Base-by-base conservation (phyloP, 2,113 vertebrate species). In the Manacus vitellinus region DNA sequence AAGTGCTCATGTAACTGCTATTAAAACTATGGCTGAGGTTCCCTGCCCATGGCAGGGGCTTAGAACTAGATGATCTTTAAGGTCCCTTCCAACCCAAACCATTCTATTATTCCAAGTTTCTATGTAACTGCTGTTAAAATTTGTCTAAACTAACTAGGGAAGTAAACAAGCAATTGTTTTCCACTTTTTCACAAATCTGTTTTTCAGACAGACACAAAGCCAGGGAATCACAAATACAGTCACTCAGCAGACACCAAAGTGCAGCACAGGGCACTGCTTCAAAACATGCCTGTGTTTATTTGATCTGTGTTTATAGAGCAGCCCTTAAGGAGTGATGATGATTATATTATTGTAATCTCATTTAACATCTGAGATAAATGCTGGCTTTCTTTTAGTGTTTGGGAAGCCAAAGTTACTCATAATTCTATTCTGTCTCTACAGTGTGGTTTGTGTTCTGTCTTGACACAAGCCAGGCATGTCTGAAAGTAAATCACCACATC, bases 341-440 rank as follows among this genome's bases (percentile, higher is more conserved):
- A 58, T 81, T 71, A 16, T 16, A 43, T 24, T 39, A 58, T 63
- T n/a, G 43, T 30, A 84, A 91, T 31, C 51, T 74, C 47, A 77
- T 81, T 91, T 81, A 30, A 76, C 46, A 74, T 49, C 84, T 74
- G 65, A 77, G 61, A 67, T 37, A 80, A 94, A 94, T 39, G 23
- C 56, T 84, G 84, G 35, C 76, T 84, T 86, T 37, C 33, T 21
- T 73, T 81, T 67, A 78, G 51, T 58, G 41, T n/a, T 87, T 81
- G 59, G 20, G 74, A 55, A 74, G 31, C 18, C 59, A 61, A 33
- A 75, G 43, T 71, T 76, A 56, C 41, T 80, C 66, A 81, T 62
- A 55, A 59, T 77, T 71, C 47, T 84, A n/a, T 21, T 86, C 41
- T 58, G 23, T 55, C 51, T 54, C 73, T 35, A 52, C 33, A 28